Evolutionary conservation across 2,797 vertebrate genomes (phyloP).

Genomic region (Eulemur albifrons): DNA sequence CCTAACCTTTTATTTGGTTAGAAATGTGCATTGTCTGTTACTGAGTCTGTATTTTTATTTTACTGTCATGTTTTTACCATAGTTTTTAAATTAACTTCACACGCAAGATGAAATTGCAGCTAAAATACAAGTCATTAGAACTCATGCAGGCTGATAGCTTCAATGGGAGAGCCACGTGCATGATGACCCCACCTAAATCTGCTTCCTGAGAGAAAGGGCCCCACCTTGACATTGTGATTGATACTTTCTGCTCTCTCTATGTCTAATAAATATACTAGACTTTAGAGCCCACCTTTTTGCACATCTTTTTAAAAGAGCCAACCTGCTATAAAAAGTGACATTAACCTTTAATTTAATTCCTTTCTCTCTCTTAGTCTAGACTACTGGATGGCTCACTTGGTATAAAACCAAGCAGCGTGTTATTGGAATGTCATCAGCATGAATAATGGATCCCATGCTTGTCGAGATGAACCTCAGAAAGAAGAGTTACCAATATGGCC

Average conservation of each 20-base stretch:
- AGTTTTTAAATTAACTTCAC: background rate
- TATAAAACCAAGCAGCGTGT: constrained; percentile 30
- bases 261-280: constrained; percentile 74
- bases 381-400: background rate
- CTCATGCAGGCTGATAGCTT: background rate
- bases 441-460: background rate
- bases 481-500: background rate
- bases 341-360: constrained; percentile 81
- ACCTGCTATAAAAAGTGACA: constrained; percentile 72
- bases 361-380: constrained; percentile 27
- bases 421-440: background rate
- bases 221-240: constrained; percentile 54
- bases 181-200: background rate
- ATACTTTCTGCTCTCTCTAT: constrained; percentile 48
- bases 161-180: background rate
- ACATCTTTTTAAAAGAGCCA: constrained; percentile 71
- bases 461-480: background rate
- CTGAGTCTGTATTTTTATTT: background rate
- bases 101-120: background rate
- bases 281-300: constrained; percentile 64
- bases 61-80: background rate
- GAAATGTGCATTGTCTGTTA: background rate
- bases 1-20: background rate
- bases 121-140: background rate
- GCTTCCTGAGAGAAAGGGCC: constrained; percentile 26